A percentile compares a stretch with the other conserved stretches of the same genome.
Conservation (phyloP, 2,113 vertebrate genomes). For the Mystacornis crossleyi region DNA sequence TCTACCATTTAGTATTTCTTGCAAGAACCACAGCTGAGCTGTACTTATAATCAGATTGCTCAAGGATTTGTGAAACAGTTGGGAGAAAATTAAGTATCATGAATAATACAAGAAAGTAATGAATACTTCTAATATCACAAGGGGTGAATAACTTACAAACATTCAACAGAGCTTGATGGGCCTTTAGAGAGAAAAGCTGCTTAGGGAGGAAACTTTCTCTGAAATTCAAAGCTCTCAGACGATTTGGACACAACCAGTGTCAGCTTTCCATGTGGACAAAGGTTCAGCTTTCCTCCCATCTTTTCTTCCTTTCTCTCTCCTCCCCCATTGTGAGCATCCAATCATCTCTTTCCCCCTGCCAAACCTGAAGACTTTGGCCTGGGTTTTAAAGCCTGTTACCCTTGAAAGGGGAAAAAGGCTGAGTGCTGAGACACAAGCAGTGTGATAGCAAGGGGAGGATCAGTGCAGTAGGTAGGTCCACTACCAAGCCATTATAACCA, state of each 20-base stretch:
- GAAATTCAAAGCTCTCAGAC: background rate
- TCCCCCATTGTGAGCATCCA: background rate
- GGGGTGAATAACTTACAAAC: background rate
- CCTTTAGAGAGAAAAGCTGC: background rate
- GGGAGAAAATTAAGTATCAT: background rate
- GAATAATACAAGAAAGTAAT: background rate
- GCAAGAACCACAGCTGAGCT: background rate
- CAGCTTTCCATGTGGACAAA: background rate
- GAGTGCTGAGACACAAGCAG: background rate
- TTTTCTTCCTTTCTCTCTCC: background rate
- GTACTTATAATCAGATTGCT: background rate
- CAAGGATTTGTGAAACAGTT: background rate
- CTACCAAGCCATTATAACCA: background rate
- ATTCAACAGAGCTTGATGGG: background rate
- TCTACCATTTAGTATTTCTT: background rate
- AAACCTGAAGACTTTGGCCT: background rate
- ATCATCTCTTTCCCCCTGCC: background rate
- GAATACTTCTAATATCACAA: background rate
- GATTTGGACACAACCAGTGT: background rate
- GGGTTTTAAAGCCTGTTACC: background rate
- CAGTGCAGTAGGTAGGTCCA: accelerated
- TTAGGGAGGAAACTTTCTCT: background rate
- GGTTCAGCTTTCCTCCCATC: background rate
- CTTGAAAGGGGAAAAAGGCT: background rate
- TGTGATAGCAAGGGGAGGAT: background rate